A percentile compares a stretch with the other conserved stretches of the same genome.
These are phyloP conservation scores for Araneus ventricosus DNA, from an alignment of 1,140 invertebrate species.

Conservation along the genomic window DNA sequence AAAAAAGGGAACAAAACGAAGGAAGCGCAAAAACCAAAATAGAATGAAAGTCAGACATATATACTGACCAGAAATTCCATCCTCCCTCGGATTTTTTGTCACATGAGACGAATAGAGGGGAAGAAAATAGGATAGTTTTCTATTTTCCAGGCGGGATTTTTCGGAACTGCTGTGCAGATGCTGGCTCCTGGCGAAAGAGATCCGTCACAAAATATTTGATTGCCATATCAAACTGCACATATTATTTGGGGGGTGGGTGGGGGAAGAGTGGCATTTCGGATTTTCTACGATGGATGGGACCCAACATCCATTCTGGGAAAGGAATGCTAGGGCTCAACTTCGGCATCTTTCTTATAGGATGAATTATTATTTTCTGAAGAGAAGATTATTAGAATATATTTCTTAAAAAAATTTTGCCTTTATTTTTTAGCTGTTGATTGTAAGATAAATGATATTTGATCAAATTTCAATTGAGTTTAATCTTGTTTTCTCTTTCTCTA, in stretches of 20 bases:
- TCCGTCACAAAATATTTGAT: slow-evolving; percentile 51
- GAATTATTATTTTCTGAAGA: no score
- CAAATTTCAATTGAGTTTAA: no score
- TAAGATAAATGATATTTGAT: no score
- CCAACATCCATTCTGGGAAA: neutral
- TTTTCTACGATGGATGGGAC: neutral
- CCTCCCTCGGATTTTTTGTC: slow-evolving; percentile 19
- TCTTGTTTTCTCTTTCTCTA: no score
- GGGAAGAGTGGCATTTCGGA: neutral
- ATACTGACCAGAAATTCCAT: slow-evolving; percentile 31
- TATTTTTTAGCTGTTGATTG: no score
- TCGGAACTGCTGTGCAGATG: neutral
- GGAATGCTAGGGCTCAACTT: neutral
- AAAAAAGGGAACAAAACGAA: neutral
- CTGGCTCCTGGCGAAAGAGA: neutral
- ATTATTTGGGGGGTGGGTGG: neutral
- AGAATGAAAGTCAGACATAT: neutral
- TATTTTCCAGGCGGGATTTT: slow-evolving; percentile 12
- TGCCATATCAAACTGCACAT: slow-evolving; percentile 36
- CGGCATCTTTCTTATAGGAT: no score
- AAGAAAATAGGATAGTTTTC: slow-evolving; percentile 52
- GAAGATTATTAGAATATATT: no score
- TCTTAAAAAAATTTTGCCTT: no score
- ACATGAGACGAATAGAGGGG: slow-evolving; percentile 40
- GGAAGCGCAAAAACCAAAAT: neutral